phyloP scores from a whole-genome alignment of 2,888 invertebrate genomes.

The Globia sparganii region DNA sequence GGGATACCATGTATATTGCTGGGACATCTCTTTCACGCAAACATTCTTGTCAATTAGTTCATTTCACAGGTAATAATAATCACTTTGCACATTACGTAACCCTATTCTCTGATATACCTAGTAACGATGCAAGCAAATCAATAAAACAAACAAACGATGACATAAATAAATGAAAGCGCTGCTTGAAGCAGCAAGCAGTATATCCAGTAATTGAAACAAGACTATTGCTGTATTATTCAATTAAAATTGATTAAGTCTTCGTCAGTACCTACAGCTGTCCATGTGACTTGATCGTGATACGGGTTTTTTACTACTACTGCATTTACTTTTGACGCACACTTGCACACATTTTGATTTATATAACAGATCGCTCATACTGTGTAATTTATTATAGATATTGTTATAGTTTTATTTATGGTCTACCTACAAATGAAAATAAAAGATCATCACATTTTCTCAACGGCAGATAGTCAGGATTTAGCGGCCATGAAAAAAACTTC shows the following conservation, averaged over 20 bases:
- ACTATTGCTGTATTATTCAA: slow-evolving; percentile 44
- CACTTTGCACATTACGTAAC: background rate
- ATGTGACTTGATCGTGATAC: slow-evolving; percentile 35
- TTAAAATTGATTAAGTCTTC: slow-evolving; percentile 58
- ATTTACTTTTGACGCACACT: slow-evolving; percentile 16
- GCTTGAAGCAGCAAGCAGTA: slow-evolving; percentile 23
- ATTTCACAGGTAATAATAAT: background rate
- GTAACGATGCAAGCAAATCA: slow-evolving; percentile 27
- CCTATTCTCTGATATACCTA: background rate
- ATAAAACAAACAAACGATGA: slow-evolving; percentile 39
- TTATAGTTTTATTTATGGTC: background rate
- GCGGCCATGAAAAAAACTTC: background rate
- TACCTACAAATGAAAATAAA: background rate
- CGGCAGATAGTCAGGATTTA: background rate
- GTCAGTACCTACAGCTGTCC: slow-evolving; percentile 32
- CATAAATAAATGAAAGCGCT: slow-evolving; percentile 32
- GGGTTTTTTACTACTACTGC: slow-evolving; percentile 28
- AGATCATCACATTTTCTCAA: background rate
- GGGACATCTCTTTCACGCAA: background rate
- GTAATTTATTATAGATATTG: background rate
- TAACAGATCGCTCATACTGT: background rate
- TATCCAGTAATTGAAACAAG: slow-evolving; percentile 36
- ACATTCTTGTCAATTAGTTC: background rate
- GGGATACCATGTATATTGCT: too few species aligned
- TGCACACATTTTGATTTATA: background rate